A percentile compares a stretch with the other conserved stretches of the same genome.
Conservation (phyloP, 1,140 invertebrate genomes). For the Copidosoma floridanum region DNA sequence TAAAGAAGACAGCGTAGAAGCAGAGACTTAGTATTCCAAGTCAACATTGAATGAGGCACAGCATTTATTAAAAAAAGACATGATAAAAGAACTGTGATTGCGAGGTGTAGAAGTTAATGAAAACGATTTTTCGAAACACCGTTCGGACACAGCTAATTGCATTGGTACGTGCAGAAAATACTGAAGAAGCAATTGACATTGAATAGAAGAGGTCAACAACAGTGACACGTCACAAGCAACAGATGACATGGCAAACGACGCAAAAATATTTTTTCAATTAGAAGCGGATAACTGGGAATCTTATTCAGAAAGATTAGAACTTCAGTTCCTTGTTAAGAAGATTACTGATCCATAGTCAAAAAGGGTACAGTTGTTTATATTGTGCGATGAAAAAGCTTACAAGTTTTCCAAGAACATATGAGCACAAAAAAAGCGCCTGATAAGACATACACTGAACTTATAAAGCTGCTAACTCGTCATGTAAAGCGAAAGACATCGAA, state of each 20-base stretch:
- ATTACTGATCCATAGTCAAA: background rate
- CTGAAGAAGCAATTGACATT: background rate
- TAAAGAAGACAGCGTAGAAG: too few species aligned
- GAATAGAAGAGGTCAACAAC: background rate
- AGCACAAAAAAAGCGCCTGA: background rate
- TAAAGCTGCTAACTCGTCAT: background rate
- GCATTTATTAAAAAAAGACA: background rate
- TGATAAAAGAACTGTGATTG: background rate
- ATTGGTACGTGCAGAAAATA: background rate
- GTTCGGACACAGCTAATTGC: background rate
- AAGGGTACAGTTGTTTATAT: slow-evolving; percentile 5
- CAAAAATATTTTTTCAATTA: background rate
- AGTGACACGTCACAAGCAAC: background rate
- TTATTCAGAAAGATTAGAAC: slow-evolving; percentile 16
- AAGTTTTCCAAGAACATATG: background rate
- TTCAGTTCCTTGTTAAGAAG: slow-evolving; percentile 1
- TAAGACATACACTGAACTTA: background rate
- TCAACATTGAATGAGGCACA: background rate
- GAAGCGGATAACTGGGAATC: slow-evolving; percentile 18
- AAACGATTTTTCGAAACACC: background rate
- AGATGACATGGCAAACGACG: background rate
- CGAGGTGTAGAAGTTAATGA: background rate
- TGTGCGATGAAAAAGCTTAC: background rate
- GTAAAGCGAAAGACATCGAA: background rate
- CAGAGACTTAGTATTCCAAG: too few species aligned